A percentile compares a stretch with the other conserved stretches of the same genome.
These are phyloP conservation scores for Argyrosomus japonicus DNA, from an alignment of 2,113 vertebrate genomes.

Conservation along the genomic window DNA sequence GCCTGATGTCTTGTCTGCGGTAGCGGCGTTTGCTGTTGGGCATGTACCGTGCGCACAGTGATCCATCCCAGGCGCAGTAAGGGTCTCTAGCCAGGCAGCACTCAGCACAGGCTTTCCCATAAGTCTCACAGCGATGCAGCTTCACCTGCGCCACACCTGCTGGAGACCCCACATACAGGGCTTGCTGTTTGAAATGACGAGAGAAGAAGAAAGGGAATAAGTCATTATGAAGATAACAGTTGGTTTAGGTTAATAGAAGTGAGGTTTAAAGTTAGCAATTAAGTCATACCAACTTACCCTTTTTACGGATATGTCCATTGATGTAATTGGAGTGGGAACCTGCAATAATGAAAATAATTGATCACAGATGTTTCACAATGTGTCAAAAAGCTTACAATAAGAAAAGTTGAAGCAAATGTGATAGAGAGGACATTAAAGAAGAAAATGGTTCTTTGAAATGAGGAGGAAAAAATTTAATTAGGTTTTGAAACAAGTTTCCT, in stretches of 20 bases:
- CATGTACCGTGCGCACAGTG: conserved; percentile 85
- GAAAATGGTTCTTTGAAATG: not conserved
- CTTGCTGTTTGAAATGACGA: conserved; percentile 85
- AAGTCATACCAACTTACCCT: conserved; percentile 83
- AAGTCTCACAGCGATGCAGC: conserved; percentile 91
- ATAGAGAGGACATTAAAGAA: not conserved
- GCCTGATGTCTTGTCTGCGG: conserved; percentile 88
- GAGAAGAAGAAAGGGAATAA: not conserved
- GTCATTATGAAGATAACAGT: not conserved
- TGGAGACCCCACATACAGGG: conserved; percentile 88
- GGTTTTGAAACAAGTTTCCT: not conserved
- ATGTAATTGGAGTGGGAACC: conserved; percentile 89
- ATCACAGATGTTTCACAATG: not conserved
- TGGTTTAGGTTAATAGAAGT: not conserved
- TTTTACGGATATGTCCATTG: conserved; percentile 96
- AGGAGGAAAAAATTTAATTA: not conserved
- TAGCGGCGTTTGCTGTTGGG: conserved; percentile 85
- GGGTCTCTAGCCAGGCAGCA: conserved; percentile 96
- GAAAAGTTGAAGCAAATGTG: not conserved
- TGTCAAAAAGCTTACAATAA: not conserved
- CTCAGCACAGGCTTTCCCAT: conserved; percentile 92
- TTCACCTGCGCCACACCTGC: conserved; percentile 88
- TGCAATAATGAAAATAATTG: conserved; percentile 63
- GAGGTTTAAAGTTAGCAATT: not conserved
- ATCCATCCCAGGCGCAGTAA: conserved; percentile 94